Base-by-base conservation (phyloP, 2,888 invertebrate species). In the Heliconius ethilla region DNA sequence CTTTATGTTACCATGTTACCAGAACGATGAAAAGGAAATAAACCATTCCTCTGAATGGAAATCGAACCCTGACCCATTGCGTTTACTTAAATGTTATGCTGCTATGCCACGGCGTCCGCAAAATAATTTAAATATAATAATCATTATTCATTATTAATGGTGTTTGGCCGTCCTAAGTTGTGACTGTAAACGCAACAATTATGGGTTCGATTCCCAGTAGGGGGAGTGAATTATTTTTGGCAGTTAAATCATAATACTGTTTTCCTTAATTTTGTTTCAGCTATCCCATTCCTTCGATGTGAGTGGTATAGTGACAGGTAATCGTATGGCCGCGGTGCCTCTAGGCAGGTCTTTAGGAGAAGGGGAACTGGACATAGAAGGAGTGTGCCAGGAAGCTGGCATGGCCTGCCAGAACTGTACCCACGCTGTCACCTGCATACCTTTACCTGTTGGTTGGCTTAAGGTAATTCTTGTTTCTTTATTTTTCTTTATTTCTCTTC, bases 301-400 rank as follows among this genome's bases (percentile, higher is more conserved):
- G 0, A 86, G 92, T 1, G 92, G 92, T 0, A 89, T 91, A 10
- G 81, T 93, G 40, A 87, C 92, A 66, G 94, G 94, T 0, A 90
- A 94, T 84, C 87, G 91, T 7, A 92, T 94, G 93, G 94, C 87
- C 0, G 89, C 89, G 0, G 89, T 92, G 0, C 94, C 94, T 0
- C 86, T 94, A 9, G 94, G 94, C 18, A 83, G 87, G 7, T 85
- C 91, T 6, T 84, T 93, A 0, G 92, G 94, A 0, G 83, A 87
- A 6, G 94, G 94, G 0, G 91, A 91, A 79, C 80, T 93, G 82
- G 94, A 94, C 55, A 89, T 94, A 10, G 93, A 94, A 80, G 94
- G 94, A 0, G 86, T 94, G 69, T 94, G 94, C 83, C 84, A 85
- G 7, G 84, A 85, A 37, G 83, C 90, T 0, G 94, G 94, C 6